Conservation (phyloP, 2,113 vertebrate species). For the Solea senegalensis region DNA sequence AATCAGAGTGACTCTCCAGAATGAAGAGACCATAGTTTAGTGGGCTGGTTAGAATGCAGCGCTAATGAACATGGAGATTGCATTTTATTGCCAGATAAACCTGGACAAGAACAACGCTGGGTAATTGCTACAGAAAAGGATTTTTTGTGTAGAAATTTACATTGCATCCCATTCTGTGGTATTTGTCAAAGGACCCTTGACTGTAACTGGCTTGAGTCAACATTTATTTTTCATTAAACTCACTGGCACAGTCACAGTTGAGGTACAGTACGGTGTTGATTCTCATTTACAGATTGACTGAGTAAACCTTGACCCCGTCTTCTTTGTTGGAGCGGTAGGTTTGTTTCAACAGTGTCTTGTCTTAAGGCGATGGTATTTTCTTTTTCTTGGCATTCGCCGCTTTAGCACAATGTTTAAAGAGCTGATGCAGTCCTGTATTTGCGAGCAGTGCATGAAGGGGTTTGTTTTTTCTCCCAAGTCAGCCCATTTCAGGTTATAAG, state of each 20-base stretch:
- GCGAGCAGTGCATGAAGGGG: background rate
- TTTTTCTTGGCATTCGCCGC: conserved; percentile 16
- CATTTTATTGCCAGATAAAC: conserved; percentile 70
- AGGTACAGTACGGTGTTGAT: conserved; percentile 36
- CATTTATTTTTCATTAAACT: conserved; percentile 71
- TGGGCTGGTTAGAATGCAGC: conserved; percentile 61
- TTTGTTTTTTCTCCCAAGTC: conserved; percentile 43
- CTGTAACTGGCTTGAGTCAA: conserved; percentile 59
- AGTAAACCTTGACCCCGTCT: conserved; percentile 56
- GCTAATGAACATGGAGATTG: conserved; percentile 66
- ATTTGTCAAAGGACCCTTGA: conserved; percentile 48
- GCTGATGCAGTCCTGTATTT: conserved; percentile 17
- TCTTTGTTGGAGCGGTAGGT: conserved; percentile 46
- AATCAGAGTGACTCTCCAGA: conserved; percentile 68
- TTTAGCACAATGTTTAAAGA: conserved; percentile 38
- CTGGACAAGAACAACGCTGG: conserved; percentile 65
- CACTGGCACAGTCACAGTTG: conserved; percentile 37
- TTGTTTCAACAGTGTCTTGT: conserved; percentile 57
- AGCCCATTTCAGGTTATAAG: conserved; percentile 38
- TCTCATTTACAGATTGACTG: conserved; percentile 57
- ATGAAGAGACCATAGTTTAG: conserved; percentile 65
- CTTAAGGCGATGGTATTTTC: conserved; percentile 30
- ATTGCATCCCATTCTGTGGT: conserved; percentile 9
- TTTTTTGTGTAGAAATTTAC: conserved; percentile 28
- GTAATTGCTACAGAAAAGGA: conserved; percentile 61